These are phyloP conservation scores for Zaprionus gabonicus DNA, from an alignment of 1,140 invertebrate species.

Conservation along the genomic window DNA sequence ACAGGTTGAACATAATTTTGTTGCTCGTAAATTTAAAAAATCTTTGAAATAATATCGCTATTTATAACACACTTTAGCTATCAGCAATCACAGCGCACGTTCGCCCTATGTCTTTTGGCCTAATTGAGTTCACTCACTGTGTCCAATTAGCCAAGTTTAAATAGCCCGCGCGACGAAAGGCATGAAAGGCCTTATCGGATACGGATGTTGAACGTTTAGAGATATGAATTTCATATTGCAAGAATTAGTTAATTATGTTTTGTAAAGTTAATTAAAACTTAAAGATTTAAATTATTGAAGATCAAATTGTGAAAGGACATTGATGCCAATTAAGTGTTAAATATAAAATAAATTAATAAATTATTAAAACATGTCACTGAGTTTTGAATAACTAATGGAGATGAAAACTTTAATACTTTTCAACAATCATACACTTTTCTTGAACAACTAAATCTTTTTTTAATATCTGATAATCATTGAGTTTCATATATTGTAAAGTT, in stretches of 20 bases:
- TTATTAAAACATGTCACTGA: background rate
- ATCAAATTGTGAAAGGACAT: too few species aligned
- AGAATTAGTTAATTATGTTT: background rate
- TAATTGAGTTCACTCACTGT: conserved; percentile 42
- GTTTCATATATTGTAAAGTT: too few species aligned
- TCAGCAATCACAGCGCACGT: conserved; percentile 23
- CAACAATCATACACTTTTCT: too few species aligned
- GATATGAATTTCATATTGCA: conserved; percentile 2
- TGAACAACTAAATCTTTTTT: too few species aligned
- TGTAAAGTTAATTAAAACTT: background rate
- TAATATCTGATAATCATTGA: too few species aligned
- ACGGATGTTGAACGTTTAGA: conserved; percentile 6
- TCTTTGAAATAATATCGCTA: conserved; percentile 23
- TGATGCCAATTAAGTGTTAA: background rate
- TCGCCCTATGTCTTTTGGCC: background rate
- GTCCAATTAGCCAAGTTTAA: conserved; percentile 52
- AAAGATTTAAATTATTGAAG: too few species aligned
- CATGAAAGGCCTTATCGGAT: conserved; percentile 3
- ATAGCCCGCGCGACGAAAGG: conserved; percentile 9
- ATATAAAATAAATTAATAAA: too few species aligned
- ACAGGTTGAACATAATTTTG: conserved; percentile 23
- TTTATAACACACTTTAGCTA: conserved; percentile 43
- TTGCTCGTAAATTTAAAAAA: background rate
- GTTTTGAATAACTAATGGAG: background rate
- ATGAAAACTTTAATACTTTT: too few species aligned